phyloP scores from a whole-genome alignment of 2,113 vertebrate genomes.

The Amia ocellicauda region DNA sequence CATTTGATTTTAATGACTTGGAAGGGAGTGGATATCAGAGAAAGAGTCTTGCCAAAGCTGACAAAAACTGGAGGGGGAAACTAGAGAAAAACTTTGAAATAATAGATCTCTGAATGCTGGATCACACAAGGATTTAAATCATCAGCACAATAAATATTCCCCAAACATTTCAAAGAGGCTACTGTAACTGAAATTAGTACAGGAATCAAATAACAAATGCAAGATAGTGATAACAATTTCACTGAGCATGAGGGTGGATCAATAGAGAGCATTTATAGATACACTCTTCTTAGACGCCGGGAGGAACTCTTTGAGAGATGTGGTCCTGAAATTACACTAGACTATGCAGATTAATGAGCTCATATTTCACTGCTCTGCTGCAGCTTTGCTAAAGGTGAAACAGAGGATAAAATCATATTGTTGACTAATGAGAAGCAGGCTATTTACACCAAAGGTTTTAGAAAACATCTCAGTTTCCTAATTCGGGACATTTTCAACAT shows the following conservation, averaged over 20 bases:
- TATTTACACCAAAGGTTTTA: neutral
- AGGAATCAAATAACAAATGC: neutral
- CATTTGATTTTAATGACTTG: neutral
- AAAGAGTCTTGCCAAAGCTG: no score
- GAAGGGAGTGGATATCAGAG: neutral
- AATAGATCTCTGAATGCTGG: neutral
- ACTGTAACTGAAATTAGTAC: neutral
- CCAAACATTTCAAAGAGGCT: neutral
- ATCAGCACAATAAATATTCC: neutral
- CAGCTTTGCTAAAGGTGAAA: constrained; percentile 12
- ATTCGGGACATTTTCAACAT: no score
- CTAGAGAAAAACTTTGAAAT: neutral
- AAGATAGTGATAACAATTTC: no score
- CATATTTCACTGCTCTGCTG: constrained; percentile 14
- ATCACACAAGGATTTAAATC: neutral
- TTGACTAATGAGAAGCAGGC: no score
- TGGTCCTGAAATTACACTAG: constrained; percentile 12
- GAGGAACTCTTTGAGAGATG: neutral
- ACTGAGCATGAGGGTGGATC: no score
- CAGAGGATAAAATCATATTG: no score
- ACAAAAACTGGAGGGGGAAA: neutral
- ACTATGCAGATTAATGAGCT: constrained; percentile 7
- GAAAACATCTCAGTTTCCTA: no score
- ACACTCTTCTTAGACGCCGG: neutral
- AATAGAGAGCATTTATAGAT: neutral